Base-by-base conservation (phyloP, 1,140 invertebrate genomes). In the Drosophila arawakana region DNA sequence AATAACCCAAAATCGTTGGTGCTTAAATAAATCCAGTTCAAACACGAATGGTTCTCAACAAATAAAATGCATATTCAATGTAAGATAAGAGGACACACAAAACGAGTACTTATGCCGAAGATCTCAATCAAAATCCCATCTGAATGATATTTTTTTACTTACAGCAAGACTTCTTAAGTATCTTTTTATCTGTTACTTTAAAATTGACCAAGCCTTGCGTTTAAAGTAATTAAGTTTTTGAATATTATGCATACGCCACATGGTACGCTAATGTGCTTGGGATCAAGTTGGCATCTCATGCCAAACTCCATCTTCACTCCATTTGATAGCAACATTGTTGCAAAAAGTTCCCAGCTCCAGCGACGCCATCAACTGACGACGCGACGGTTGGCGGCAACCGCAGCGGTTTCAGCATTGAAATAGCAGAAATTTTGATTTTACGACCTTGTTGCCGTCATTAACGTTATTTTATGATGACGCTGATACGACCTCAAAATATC, bases 401-500 rank as follows among this genome's bases (percentile, higher is more conserved):
- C 80, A 74, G 83, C 76, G 76, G 75, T 80, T 88, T 82, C 68
- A 83, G 68, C 70, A 77, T 77, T 76, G 83, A 86, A 86, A 86
- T 86, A 86, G 84, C 84, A 78, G 72, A 89, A 85, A 86, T 91
- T 91, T 89, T 91, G 88, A 91, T 89, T 88, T 91, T 89, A 91
- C 84, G 88, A 91, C 75, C 89, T 91, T 84, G 83, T 88, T 80
- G 83, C 67, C 89, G 81, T 80, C 80, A 91, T 91, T 91, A 91
- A 91, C 83, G 80, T 91, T 82, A 91, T 91, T 91, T 91, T 91
- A 91, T 91, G 83, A 88, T 86, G 82, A 91, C 84, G 78, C 84
- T 81, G 84, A 89, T 89, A 89, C 85, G 85, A 89, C 85, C 84
- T 79, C 80, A 78, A 84, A 89, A 89, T 89, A 89, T 89, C 78